Evolutionary conservation across 2,797 vertebrate genomes (phyloP), one percentile per base, ranked within the genome.

Genomic region (Oreochromis mossambicus): DNA sequence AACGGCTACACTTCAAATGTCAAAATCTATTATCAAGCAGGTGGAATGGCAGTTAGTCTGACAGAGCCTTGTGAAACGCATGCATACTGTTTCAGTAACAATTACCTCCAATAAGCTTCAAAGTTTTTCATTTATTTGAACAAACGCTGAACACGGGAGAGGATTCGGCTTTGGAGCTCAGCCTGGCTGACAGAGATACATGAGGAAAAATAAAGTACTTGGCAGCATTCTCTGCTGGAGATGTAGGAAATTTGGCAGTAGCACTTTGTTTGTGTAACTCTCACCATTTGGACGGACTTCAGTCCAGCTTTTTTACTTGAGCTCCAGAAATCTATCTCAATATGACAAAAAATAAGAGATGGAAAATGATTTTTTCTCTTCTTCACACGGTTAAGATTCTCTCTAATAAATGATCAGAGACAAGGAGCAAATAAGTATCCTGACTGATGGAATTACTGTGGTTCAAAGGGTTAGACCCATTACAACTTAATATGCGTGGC

Each of bases 171-270:
- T 41, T 61, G 81, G 73, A 80, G 79, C 76, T 82, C 56, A 86
- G 86, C n/a, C 84, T 86, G 91, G 80, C 77, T 82, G 78, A 90
- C 63, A 79, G 83, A 88, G 85, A 91, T 85, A 84, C 84, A 88
- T 6, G 52, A 21, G 36, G 46, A 36, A 41, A 81, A 83, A 81
- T 46, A 81, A 76, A 86, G 76, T 46, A 58, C 55, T 89, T 83
- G 66, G 87, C 88, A 85, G 83, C 63, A 36, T 70, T 63, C 76
- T 51, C 79, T 87, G 70, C 29, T 77, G 50, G 70, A 87, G 77
- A 85, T 78, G 54, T 32, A 36, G 77, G 48, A 19, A 46, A 81
- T 79, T 77, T 88, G 87, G 81, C 50, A 83, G 77, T 1, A 36
- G 34, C 21, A 32, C n/a, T 84, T 52, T 81, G 82, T 91, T 85